Conservation (phyloP, 2,113 vertebrate genomes). For the Silurus glanis region DNA sequence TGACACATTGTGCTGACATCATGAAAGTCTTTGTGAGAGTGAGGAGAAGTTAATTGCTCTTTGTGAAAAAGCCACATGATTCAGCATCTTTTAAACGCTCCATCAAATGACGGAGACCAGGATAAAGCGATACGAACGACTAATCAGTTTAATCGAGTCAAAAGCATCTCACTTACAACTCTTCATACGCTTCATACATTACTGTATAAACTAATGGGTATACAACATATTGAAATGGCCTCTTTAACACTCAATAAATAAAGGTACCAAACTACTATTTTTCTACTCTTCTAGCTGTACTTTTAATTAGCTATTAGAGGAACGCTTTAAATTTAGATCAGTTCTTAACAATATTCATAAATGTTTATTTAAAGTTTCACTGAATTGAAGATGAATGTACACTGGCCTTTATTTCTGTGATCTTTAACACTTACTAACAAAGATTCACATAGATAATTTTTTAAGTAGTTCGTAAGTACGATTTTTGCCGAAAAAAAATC, state of each 20-base stretch:
- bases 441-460: not conserved
- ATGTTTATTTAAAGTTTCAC: too few species aligned
- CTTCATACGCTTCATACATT: too few species aligned
- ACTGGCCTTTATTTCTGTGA: too few species aligned
- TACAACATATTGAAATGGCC: not conserved
- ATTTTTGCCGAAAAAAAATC: not conserved
- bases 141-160: not conserved
- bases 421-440: not conserved
- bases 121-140: not conserved
- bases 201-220: too few species aligned
- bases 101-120: not conserved
- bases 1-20: too few species aligned
- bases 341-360: not conserved
- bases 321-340: not conserved
- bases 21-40: too few species aligned
- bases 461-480: not conserved
- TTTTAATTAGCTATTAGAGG: not conserved
- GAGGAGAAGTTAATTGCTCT: too few species aligned
- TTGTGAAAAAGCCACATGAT: too few species aligned
- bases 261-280: not conserved
- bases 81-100: too few species aligned
- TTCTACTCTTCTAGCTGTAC: not conserved
- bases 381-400: too few species aligned
- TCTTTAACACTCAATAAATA: not conserved
- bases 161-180: too few species aligned